phyloP scores from a whole-genome alignment of 1,140 invertebrate genomes.

The Zaprionus vittiger region DNA sequence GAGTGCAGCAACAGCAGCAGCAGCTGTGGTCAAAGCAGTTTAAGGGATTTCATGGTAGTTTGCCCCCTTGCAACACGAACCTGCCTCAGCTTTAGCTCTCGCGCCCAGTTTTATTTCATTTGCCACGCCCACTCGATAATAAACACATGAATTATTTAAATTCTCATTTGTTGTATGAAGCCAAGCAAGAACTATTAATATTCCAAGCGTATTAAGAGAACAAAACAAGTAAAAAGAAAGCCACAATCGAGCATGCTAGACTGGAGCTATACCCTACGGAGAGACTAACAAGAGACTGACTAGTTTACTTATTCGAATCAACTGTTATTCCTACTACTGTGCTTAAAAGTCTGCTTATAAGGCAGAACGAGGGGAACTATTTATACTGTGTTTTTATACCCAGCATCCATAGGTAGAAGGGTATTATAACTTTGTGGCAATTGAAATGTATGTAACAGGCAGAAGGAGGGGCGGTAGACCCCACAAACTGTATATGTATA shows the following conservation, averaged over 20 bases:
- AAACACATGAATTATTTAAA: slow-evolving; percentile 12
- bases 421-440: too few relatives aligned
- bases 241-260: neutral
- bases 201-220: neutral
- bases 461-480: too few relatives aligned
- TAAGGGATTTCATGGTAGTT: slow-evolving; percentile 25
- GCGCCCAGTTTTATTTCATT: neutral
- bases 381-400: too few relatives aligned
- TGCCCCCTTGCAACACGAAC: neutral
- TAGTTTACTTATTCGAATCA: too few relatives aligned
- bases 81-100: neutral
- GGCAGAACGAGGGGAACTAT: too few relatives aligned
- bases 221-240: neutral
- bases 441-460: too few relatives aligned
- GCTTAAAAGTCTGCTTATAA: too few relatives aligned
- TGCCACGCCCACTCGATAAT: neutral
- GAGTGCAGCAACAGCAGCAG: slow-evolving; percentile 2
- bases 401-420: too few relatives aligned
- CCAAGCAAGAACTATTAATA: neutral
- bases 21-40: slow-evolving; percentile 26
- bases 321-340: too few relatives aligned
- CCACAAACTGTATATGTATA: too few relatives aligned
- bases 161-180: slow-evolving; percentile 22
- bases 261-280: neutral
- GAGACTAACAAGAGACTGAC: neutral